Conservation (phyloP, 2,888 invertebrate species). For the Lissocephala sabroskyi region DNA sequence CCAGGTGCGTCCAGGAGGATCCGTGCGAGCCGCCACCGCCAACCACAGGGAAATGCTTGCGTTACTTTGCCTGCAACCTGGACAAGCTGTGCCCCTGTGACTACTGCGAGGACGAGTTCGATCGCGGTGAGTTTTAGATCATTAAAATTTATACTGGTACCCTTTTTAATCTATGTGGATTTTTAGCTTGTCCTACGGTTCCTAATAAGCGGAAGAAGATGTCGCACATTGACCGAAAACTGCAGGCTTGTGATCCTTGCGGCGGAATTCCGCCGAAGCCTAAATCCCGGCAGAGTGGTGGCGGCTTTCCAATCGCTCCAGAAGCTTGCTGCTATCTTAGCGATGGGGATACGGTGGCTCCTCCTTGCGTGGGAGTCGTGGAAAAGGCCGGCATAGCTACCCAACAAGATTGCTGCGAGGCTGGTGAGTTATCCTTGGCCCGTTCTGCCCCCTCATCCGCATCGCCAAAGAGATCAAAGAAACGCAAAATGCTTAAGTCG, state of each 20-base stretch:
- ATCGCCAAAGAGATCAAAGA: too few species aligned
- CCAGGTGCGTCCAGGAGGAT: conserved; percentile 31
- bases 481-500: too few species aligned
- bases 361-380: too few species aligned
- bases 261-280: conserved; percentile 35
- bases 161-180: too few species aligned
- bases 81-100: conserved; percentile 60
- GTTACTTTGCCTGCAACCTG: conserved; percentile 66
- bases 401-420: conserved; percentile 35
- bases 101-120: conserved; percentile 66
- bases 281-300: conserved; percentile 31
- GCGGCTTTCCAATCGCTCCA: too few species aligned
- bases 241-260: conserved; percentile 44
- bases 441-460: too few species aligned
- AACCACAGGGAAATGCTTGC: conserved; percentile 32
- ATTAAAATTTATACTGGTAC: too few species aligned
- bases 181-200: conserved; percentile 47
- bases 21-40: conserved; percentile 27
- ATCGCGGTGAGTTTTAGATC: conserved; percentile 47
- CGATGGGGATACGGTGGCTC: too few species aligned
- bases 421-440: conserved; percentile 24
- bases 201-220: conserved; percentile 27
- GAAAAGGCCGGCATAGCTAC: too few species aligned
- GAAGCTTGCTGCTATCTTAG: too few species aligned
- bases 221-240: conserved; percentile 28